phyloP scores from a whole-genome alignment of 2,113 vertebrate genomes.

The Danionella cerebrum region DNA sequence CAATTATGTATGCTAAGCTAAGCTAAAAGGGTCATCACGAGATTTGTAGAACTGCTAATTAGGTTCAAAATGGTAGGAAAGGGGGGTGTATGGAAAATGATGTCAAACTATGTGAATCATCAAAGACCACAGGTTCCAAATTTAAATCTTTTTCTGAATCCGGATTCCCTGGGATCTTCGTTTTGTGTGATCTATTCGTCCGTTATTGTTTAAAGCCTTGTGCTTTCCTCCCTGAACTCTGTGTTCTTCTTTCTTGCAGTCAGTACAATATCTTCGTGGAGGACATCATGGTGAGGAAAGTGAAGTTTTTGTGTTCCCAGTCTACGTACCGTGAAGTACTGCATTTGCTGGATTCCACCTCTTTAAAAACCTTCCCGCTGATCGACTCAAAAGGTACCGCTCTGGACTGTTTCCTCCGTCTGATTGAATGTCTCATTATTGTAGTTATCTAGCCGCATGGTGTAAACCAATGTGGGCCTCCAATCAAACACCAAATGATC shows the following conservation, averaged over 20 bases:
- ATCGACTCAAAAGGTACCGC: constrained; percentile 87
- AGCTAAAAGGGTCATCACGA: too few species aligned
- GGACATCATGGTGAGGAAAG: constrained; percentile 89
- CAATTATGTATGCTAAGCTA: too few species aligned
- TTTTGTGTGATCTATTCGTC: too few species aligned
- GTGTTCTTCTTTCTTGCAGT: constrained; percentile 52
- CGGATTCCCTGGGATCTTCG: too few species aligned
- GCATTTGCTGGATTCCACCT: constrained; percentile 67
- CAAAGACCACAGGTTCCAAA: too few species aligned
- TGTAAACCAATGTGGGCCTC: not conserved
- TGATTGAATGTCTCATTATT: not conserved
- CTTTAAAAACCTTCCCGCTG: constrained; percentile 77
- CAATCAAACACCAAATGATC: not conserved
- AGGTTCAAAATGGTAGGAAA: too few species aligned
- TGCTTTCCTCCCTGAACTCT: too few species aligned
- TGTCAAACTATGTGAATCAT: too few species aligned
- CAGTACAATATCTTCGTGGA: constrained; percentile 91
- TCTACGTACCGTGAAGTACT: constrained; percentile 78
- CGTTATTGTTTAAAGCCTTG: too few species aligned
- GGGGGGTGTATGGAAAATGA: too few species aligned
- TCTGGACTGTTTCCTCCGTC: not conserved
- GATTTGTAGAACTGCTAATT: too few species aligned
- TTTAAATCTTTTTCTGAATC: too few species aligned
- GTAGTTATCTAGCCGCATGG: not conserved
- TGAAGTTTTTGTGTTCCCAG: constrained; percentile 79